Conservation (phyloP, 2,113 vertebrate species). For the Oreochromis aureus region DNA sequence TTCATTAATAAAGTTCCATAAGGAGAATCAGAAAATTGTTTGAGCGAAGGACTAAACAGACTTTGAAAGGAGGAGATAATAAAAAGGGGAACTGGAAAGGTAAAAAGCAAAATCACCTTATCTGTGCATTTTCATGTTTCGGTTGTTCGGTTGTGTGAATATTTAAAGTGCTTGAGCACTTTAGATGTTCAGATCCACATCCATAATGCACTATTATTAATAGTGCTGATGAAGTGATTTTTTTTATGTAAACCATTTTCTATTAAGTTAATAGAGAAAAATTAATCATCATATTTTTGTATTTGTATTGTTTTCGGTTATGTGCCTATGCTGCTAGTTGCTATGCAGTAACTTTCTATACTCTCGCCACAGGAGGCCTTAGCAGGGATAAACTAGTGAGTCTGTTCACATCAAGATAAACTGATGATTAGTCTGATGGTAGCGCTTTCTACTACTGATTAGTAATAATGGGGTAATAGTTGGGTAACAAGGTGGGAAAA, state of each 20-base stretch:
- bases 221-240: neutral
- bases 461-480: neutral
- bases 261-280: neutral
- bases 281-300: neutral
- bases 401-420: neutral
- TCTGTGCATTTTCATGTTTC: neutral
- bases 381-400: neutral
- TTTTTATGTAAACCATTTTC: neutral
- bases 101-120: neutral
- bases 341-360: neutral
- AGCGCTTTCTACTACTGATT: neutral
- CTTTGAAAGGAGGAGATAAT: neutral
- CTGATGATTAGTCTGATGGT: neutral
- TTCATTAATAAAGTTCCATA: too few species aligned
- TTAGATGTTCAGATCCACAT: neutral
- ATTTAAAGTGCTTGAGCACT: neutral
- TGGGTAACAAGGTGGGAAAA: neutral
- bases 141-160: neutral
- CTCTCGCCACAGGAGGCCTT: neutral
- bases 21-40: neutral
- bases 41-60: neutral
- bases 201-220: neutral
- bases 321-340: neutral
- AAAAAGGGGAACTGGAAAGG: neutral
- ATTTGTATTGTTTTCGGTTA: neutral